phyloP scores from a whole-genome alignment of 2,888 invertebrate genomes.

The Temnothorax unifasciatus region DNA sequence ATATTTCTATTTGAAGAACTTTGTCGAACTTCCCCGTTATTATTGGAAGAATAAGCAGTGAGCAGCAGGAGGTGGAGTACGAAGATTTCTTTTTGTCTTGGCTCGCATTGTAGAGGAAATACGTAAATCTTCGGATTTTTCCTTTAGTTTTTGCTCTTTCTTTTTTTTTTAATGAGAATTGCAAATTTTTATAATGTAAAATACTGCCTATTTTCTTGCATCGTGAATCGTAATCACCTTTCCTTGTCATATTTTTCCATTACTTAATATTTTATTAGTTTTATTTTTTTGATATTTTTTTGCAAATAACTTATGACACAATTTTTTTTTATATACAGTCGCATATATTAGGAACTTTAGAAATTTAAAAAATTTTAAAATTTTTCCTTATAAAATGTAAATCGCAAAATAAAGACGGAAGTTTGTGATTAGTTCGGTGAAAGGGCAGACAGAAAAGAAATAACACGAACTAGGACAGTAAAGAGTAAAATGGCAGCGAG shows the following conservation, averaged over 20 bases:
- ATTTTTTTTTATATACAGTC: neutral
- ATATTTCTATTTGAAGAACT: conserved; percentile 46
- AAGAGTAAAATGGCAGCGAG: neutral
- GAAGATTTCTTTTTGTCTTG: neutral
- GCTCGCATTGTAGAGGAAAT: neutral
- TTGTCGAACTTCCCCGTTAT: conserved; percentile 24
- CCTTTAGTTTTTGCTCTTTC: neutral
- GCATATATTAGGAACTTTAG: neutral
- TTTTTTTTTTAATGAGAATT: neutral
- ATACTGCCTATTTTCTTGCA: neutral
- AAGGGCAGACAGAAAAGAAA: conserved; percentile 22
- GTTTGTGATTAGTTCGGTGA: neutral
- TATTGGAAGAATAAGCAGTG: conserved; percentile 26
- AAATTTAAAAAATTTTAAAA: neutral
- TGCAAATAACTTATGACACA: neutral
- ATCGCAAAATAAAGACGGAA: neutral
- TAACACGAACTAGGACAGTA: neutral
- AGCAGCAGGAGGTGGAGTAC: neutral
- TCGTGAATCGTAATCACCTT: neutral
- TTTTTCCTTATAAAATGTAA: neutral
- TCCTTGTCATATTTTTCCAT: neutral
- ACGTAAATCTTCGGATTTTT: neutral
- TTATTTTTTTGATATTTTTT: neutral
- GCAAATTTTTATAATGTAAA: neutral
- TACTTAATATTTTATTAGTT: neutral